phyloP scores from a whole-genome alignment of 2,888 invertebrate species.

The Petrophora chlorosata region DNA sequence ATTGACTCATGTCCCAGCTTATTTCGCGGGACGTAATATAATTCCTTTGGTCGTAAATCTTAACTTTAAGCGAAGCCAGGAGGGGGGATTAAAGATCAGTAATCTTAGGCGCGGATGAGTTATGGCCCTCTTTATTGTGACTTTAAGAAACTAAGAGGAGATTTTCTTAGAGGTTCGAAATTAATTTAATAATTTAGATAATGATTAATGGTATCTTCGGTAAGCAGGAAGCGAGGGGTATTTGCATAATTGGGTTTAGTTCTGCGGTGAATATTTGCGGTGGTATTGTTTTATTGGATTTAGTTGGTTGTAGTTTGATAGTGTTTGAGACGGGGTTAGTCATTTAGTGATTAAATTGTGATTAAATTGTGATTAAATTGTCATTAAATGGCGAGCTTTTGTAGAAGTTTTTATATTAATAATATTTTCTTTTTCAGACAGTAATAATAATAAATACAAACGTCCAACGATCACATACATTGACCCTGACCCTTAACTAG shows the following conservation, averaged over 20 bases:
- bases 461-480: too few species aligned
- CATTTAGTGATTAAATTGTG: too few species aligned
- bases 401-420: too few species aligned
- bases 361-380: too few species aligned
- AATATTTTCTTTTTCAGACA: too few species aligned
- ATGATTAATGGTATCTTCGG: slow-evolving; percentile 79
- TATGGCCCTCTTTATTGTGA: slow-evolving; percentile 85
- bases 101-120: slow-evolving; percentile 88
- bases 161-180: slow-evolving; percentile 82
- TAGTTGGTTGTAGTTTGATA: slow-evolving; percentile 36
- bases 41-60: slow-evolving; percentile 88
- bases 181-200: slow-evolving; percentile 84
- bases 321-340: too few species aligned
- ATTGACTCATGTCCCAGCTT: slow-evolving; percentile 65
- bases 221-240: slow-evolving; percentile 62
- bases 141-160: slow-evolving; percentile 83
- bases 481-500: too few species aligned
- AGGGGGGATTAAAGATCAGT: slow-evolving; percentile 90
- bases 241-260: slow-evolving; percentile 74
- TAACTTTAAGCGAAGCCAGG: slow-evolving; percentile 87
- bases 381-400: too few species aligned
- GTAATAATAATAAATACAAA: too few species aligned
- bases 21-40: slow-evolving; percentile 84
- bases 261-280: slow-evolving; percentile 46
- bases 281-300: slow-evolving; percentile 38